A percentile compares a stretch with the other conserved stretches of the same genome.
Evolutionary conservation across 2,888 invertebrate species (phyloP).

Genomic region (Cosmia pyralina): DNA sequence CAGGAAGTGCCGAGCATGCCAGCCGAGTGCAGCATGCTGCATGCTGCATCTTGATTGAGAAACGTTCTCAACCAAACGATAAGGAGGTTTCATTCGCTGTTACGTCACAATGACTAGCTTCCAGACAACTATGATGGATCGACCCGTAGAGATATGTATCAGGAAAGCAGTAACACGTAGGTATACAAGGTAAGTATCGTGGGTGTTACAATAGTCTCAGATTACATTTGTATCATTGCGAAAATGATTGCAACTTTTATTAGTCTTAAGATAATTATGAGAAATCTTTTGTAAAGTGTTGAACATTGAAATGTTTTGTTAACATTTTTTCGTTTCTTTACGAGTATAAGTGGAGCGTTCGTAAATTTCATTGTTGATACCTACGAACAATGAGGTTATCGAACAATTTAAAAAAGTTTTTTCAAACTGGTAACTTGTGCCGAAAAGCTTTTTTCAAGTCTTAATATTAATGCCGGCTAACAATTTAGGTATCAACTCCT

Average conservation of each 20-base stretch:
- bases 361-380: slow-evolving; percentile 11
- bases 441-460: neutral
- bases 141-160: slow-evolving; percentile 63
- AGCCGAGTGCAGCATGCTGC: slow-evolving; percentile 32
- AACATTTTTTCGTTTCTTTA: slow-evolving; percentile 8
- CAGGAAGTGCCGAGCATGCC: slow-evolving; percentile 64
- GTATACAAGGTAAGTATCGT: slow-evolving; percentile 43
- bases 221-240: slow-evolving; percentile 56
- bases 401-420: neutral
- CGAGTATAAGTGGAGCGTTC: too few relatives aligned
- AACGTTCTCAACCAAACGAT: slow-evolving; percentile 49
- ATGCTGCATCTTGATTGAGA: slow-evolving; percentile 56
- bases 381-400: too few relatives aligned
- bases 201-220: slow-evolving; percentile 61
- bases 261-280: slow-evolving; percentile 45
- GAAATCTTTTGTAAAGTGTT: slow-evolving; percentile 41
- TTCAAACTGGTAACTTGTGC: neutral
- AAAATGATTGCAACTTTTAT: slow-evolving; percentile 55
- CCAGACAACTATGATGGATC: slow-evolving; percentile 64
- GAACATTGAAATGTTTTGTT: slow-evolving; percentile 23
- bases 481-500: slow-evolving; percentile 37
- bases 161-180: slow-evolving; percentile 47
- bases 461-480: slow-evolving; percentile 2
- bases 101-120: slow-evolving; percentile 55
- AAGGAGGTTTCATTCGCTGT: slow-evolving; percentile 48